These are phyloP conservation scores for Megaceryle alcyon DNA, from an alignment of 2,797 vertebrate genomes.

Conservation along the genomic window DNA sequence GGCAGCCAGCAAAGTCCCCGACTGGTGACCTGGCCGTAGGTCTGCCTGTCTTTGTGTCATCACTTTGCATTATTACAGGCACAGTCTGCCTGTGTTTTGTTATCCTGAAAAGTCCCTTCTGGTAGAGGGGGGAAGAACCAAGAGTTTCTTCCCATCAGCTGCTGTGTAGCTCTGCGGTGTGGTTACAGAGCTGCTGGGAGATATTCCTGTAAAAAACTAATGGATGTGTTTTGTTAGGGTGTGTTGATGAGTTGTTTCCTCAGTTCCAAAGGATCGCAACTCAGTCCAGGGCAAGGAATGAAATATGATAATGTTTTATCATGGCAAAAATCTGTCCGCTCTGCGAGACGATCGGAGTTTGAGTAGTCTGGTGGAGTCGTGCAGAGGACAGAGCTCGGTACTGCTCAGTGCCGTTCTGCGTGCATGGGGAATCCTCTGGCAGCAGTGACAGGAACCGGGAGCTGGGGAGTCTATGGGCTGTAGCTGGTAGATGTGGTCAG, in stretches of 20 bases:
- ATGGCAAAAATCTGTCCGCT: background rate
- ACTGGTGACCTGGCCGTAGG: background rate
- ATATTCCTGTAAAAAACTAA: background rate
- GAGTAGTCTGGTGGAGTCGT: accelerated
- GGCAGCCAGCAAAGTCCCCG: background rate
- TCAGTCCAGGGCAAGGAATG: background rate
- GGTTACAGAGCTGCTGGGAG: background rate
- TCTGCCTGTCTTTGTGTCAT: background rate
- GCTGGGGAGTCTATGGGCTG: background rate
- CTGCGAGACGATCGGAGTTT: accelerated
- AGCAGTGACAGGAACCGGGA: accelerated
- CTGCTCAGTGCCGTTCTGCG: accelerated
- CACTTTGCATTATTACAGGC: accelerated
- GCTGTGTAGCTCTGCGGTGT: background rate
- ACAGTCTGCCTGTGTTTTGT: accelerated
- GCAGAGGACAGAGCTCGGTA: accelerated
- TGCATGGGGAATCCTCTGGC: background rate
- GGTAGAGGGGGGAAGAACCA: background rate
- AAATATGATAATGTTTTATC: accelerated
- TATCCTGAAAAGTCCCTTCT: background rate
- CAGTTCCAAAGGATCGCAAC: accelerated
- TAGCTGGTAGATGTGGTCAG: accelerated
- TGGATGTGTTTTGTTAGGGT: accelerated
- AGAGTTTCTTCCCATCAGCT: background rate
- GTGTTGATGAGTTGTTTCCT: accelerated